These are phyloP conservation scores for Podarcis raffonei DNA, from an alignment of 2,113 vertebrate genomes.

Conservation along the genomic window DNA sequence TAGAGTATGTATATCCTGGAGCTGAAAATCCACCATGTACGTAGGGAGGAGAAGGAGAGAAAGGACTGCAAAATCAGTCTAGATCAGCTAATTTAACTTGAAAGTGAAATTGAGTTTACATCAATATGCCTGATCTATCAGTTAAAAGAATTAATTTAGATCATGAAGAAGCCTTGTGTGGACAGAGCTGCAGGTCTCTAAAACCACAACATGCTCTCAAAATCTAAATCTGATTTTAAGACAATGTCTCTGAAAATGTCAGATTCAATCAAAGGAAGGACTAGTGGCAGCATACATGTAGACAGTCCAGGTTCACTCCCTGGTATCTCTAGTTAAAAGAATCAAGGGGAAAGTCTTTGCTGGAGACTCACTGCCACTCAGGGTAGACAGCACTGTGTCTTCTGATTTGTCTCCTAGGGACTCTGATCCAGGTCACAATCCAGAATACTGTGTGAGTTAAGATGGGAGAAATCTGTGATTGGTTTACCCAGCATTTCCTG, in stretches of 20 bases:
- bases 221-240: background rate
- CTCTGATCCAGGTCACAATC: background rate
- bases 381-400: background rate
- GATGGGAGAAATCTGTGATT: background rate
- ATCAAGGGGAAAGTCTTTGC: background rate
- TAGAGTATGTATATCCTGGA: background rate
- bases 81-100: conserved; percentile 15
- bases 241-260: background rate
- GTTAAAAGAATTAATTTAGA: conserved; percentile 25
- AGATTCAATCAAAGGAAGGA: background rate
- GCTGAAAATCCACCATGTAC: background rate
- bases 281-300: background rate
- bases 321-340: background rate
- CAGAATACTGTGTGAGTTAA: background rate
- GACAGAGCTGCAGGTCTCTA: background rate
- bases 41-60: no score
- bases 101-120: conserved; percentile 12
- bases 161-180: background rate
- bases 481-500: background rate
- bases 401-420: background rate
- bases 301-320: background rate
- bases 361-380: background rate
- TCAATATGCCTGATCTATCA: conserved; percentile 4
- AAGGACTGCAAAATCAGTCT: background rate
- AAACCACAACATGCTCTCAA: background rate